These are phyloP conservation scores for Balanococcus diminutus DNA, from an alignment of 2,888 invertebrate genomes.

Conservation along the genomic window DNA sequence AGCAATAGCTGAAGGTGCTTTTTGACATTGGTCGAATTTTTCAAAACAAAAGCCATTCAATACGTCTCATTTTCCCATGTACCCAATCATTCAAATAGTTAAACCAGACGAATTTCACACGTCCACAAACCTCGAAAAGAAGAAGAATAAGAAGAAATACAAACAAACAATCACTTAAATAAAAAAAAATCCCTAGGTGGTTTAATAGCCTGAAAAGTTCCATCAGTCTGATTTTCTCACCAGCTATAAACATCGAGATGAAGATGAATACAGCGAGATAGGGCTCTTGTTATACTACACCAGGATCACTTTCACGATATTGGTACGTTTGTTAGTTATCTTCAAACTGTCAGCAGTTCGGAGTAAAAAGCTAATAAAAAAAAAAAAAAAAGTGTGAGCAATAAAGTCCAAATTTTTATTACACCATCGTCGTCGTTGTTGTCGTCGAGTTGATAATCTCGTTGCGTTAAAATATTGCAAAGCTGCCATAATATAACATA, in stretches of 20 bases:
- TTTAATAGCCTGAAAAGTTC: not conserved
- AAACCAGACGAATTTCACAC: too few species aligned
- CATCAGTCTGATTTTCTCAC: not conserved
- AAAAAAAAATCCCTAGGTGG: not conserved
- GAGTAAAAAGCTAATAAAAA: constrained; percentile 1
- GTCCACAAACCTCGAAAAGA: too few species aligned
- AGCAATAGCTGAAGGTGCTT: too few species aligned
- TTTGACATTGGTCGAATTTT: too few species aligned
- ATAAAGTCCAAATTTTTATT: constrained; percentile 10
- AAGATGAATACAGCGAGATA: not conserved
- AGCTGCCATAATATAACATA: not conserved
- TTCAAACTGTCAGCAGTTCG: not conserved
- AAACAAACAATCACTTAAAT: not conserved
- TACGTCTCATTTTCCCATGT: too few species aligned
- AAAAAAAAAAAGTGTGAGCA: not conserved
- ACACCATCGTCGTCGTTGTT: not conserved
- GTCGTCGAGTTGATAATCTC: constrained; percentile 12
- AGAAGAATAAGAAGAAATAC: too few species aligned
- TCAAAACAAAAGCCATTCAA: too few species aligned
- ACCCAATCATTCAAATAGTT: too few species aligned
- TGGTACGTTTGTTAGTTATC: not conserved
- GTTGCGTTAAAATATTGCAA: not conserved
- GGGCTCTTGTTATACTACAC: not conserved
- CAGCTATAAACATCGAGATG: not conserved
- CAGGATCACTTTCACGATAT: constrained; percentile 5